Evolutionary conservation across 2,113 vertebrate species (phyloP).

Genomic region (Gallinago paraguaiae): DNA sequence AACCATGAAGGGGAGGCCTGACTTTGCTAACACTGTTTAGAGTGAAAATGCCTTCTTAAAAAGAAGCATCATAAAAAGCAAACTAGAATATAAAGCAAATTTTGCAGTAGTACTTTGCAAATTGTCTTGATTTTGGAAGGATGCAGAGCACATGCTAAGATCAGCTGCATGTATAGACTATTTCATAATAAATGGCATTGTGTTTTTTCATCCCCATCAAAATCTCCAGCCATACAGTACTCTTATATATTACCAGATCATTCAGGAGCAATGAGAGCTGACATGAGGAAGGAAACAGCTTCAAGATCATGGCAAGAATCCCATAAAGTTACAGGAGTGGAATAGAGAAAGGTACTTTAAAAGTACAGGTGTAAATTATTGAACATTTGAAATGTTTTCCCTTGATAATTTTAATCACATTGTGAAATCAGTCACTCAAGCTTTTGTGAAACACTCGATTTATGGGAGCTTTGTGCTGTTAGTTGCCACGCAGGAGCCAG

Average conservation of each 20-base stretch:
- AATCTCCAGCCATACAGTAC: background rate
- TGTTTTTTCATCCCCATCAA: background rate
- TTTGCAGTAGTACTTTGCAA: background rate
- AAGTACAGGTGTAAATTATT: slow-evolving; percentile 53
- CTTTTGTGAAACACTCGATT: slow-evolving; percentile 50
- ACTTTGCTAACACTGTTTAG: background rate
- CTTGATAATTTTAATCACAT: slow-evolving; percentile 45
- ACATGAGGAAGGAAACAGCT: background rate
- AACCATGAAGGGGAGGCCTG: background rate
- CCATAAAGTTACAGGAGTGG: background rate
- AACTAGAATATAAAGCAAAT: background rate
- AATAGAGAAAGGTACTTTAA: slow-evolving; percentile 21
- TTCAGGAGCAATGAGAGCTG: background rate
- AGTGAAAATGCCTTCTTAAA: background rate
- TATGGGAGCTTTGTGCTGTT: slow-evolving; percentile 18
- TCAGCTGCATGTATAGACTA: background rate
- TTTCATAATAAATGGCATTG: slow-evolving; percentile 22
- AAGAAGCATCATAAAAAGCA: background rate
- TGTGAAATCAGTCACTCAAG: slow-evolving; percentile 28
- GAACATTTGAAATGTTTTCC: slow-evolving; percentile 45
- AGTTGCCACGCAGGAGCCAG: background rate
- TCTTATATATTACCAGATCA: slow-evolving; percentile 12
- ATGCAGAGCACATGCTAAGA: background rate
- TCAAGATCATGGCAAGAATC: slow-evolving; percentile 33
- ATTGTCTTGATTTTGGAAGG: background rate